Evolutionary conservation across 1,140 invertebrate species (phyloP), one percentile per base, ranked within the genome.

Genomic region (Lucilia cuprina): DNA sequence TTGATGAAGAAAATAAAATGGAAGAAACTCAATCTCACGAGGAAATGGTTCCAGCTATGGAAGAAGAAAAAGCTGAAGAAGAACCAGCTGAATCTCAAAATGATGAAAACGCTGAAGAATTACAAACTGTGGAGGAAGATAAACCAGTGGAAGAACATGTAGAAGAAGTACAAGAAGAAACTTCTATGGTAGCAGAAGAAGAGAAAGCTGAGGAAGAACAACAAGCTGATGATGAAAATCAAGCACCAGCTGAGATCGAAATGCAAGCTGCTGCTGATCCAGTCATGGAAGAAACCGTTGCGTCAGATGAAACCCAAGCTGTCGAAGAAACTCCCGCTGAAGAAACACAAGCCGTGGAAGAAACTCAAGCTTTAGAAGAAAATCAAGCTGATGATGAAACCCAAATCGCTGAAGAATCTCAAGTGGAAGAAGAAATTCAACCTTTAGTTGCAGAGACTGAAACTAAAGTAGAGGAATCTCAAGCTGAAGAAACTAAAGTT

Each of bases 1-100:
- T 60, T 17, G 34, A 70, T 25, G 21, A 5, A 25, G 17, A 82
- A 14, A 49, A 49, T 10, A 19, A 30, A 21, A n/a, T 19, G 12
- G 55, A 83, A 13, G 30, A 83, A 83, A 60, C 14, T 14, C 65
- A 41, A 35, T 25, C 35, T 21, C 30, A n/a, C 5, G 65, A 70
- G 25, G 19, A 84, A 83, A n/a, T 30, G 12, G 21, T 13, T 19
- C 25, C 50, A 25, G 19, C 55, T n/a, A 21, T 21, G 34, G 50
- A 83, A 78, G 17, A 41, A 75, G 34, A 85, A 60, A 41, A 82
- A 17, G 17, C 55, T 5, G 77, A 60, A 55, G n/a, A 65, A 47
- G 50, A 82, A 60, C 19, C 35, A 82, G 41, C 49, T 0, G 84
- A 86, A 17, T 74, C 47, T 17, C 47, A 80, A 55, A 30, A 74